Conservation (phyloP, 2,113 vertebrate genomes). For the Lanius collurio region DNA sequence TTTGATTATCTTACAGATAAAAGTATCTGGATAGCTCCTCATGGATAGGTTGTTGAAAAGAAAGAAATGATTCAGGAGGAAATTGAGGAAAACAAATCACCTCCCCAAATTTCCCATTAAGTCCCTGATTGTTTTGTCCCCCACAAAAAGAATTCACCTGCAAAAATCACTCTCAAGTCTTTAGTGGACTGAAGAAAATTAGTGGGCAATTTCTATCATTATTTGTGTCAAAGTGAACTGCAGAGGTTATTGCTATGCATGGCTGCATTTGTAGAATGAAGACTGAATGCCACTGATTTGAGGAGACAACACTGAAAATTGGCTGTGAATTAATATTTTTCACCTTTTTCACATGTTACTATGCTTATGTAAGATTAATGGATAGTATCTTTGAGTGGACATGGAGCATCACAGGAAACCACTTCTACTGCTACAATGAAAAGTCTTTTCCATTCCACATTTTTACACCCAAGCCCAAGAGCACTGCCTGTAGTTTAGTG, state of each 20-base stretch:
- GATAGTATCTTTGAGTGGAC: not conserved
- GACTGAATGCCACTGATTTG: not conserved
- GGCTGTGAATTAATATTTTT: not conserved
- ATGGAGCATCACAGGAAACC: not conserved
- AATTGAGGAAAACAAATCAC: not conserved
- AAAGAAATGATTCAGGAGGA: not conserved
- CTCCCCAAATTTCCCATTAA: not conserved
- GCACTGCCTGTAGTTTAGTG: not conserved
- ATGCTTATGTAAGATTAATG: not conserved
- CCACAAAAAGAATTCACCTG: not conserved
- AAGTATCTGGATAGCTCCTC: not conserved
- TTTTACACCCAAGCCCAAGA: not conserved
- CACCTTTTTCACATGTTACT: not conserved
- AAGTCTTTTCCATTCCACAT: not conserved
- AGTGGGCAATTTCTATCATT: not conserved
- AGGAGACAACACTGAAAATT: not conserved
- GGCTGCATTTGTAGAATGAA: not conserved
- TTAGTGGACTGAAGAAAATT: not conserved
- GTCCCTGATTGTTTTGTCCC: not conserved
- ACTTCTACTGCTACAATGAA: not conserved
- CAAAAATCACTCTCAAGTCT: not conserved
- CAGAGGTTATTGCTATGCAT: not conserved
- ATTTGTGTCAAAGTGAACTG: not conserved
- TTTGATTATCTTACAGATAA: not conserved
- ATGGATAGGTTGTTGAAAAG: not conserved